Conservation (phyloP, 2,113 vertebrate species). For the Chloropsis cyanopogon region DNA sequence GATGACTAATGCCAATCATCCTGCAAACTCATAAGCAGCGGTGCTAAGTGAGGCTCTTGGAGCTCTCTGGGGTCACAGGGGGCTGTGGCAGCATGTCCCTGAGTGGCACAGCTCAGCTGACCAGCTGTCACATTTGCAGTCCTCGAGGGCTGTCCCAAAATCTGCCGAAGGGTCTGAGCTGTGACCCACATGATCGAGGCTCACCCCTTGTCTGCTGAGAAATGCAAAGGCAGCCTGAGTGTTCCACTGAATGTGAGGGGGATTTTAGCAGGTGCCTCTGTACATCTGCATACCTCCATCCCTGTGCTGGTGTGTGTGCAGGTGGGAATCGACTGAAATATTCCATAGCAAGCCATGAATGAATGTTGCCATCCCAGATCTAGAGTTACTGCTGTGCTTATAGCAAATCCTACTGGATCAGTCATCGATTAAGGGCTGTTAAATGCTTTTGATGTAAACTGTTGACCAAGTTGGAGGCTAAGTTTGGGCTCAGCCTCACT, state of each 20-base stretch:
- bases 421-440: fast-evolving
- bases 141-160: fast-evolving
- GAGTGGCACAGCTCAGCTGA: neutral
- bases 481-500: neutral
- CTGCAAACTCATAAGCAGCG: neutral
- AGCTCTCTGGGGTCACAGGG: neutral
- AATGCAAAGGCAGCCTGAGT: neutral
- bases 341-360: fast-evolving
- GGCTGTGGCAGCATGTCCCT: neutral
- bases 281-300: neutral
- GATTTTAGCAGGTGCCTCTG: neutral
- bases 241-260: neutral
- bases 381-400: neutral
- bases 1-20: neutral
- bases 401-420: neutral
- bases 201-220: neutral
- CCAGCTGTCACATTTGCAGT: neutral
- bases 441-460: neutral
- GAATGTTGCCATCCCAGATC: neutral
- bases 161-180: fast-evolving
- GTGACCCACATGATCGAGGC: fast-evolving
- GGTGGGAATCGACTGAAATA: neutral
- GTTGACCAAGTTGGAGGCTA: neutral
- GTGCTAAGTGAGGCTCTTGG: neutral
- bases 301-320: neutral